Evolutionary conservation across 2,888 invertebrate genomes (phyloP), one percentile per base, ranked within the genome.

Genomic region (Drosophila cognata): DNA sequence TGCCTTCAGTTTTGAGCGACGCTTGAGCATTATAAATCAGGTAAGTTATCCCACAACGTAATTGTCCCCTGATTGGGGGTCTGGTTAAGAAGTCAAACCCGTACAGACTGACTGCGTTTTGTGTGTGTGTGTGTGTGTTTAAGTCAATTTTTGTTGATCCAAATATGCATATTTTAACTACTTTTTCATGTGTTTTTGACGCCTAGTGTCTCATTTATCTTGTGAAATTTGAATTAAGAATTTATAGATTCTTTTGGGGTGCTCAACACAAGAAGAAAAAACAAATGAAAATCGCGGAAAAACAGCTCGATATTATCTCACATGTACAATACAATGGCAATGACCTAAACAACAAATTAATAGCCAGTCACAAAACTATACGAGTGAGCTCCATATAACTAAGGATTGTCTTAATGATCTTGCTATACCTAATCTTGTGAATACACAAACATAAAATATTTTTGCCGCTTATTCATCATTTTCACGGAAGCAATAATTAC

Each of bases 21-120:
- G 93, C 21, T 75, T 93, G 71, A 88, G 87, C 29, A 91, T 93
- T 71, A 71, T 93, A 16, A 92, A 93, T 78, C 90, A 92, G 93
- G 93, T 93, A 77, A 87, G 88, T n/a, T n/a, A n/a, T n/a, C n/a
- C n/a, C n/a, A n/a, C n/a, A n/a, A n/a, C n/a, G n/a, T 67, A 18
- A 18, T 36, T 36, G 36, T 8, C 8, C 8, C 38, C 8, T 8
- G 8, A 38, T n/a, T 8, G 38, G n/a, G 8, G 38, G 38, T n/a
- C 38, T n/a, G n/a, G n/a, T 18, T 6, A 11, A 28, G 10, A n/a
- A 33, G 7, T 38, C 18, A 29, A 33, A 2, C 43, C 21, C 21
- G 1, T 43, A 36, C 21, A 46, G 4, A 13, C 6, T 13, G 13
- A 21, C 21, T 21, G 4, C 1, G 21, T 21, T 5, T 21, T 11